Percentiles rank a stretch among this genome's conserved stretches.
phyloP scores from a whole-genome alignment of 2,797 vertebrate species.

The Scomberomorus guttatus region DNA sequence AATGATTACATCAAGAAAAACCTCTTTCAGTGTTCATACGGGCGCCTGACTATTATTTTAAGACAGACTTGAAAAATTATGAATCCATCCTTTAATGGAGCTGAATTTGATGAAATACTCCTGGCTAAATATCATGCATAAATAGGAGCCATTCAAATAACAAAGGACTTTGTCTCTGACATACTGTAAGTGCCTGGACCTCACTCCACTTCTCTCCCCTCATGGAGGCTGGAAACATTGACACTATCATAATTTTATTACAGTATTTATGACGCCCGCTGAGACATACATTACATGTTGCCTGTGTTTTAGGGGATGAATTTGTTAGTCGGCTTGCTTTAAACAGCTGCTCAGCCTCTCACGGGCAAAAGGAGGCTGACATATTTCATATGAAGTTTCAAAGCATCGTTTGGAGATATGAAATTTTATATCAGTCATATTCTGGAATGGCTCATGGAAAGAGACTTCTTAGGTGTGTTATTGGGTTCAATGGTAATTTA shows the following conservation, averaged over 20 bases:
- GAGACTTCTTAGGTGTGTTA: constrained; percentile 45
- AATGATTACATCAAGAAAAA: background rate
- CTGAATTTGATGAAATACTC: constrained; percentile 36
- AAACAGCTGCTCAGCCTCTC: constrained; percentile 67
- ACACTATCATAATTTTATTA: constrained; percentile 71
- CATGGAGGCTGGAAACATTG: constrained; percentile 70
- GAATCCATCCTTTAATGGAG: constrained; percentile 1
- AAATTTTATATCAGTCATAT: constrained; percentile 54
- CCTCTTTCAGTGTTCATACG: background rate
- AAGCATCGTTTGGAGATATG: constrained; percentile 63
- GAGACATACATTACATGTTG: constrained; percentile 65
- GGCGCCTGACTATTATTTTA: background rate
- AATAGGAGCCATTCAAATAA: constrained; percentile 39
- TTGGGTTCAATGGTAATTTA: constrained; percentile 56
- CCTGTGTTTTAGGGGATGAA: constrained; percentile 57
- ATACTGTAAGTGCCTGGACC: constrained; percentile 35
- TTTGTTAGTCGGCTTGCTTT: constrained; percentile 59
- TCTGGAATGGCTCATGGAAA: constrained; percentile 68
- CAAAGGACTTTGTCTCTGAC: constrained; percentile 52
- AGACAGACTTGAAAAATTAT: background rate
- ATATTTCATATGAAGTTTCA: constrained; percentile 57
- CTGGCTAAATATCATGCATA: constrained; percentile 33
- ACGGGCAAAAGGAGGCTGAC: constrained; percentile 45
- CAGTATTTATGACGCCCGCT: constrained; percentile 67
- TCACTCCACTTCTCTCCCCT: constrained; percentile 28